phyloP scores from a whole-genome alignment of 64 coral and sea anemone genomes.

The Platygyra sinensis region DNA sequence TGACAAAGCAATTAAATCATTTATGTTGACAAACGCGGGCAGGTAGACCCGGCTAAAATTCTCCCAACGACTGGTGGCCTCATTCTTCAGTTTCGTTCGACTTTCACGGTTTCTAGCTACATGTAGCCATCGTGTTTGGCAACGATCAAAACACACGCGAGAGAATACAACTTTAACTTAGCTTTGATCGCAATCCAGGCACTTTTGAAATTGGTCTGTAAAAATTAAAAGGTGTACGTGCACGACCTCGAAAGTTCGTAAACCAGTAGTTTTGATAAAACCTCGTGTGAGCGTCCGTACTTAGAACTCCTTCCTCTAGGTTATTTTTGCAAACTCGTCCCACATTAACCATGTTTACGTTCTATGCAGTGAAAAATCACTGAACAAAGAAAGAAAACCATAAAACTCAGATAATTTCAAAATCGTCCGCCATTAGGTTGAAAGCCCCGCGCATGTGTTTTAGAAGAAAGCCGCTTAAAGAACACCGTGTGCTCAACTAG shows the following conservation, averaged over 20 bases:
- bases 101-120: slow-evolving; percentile 15
- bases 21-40: slow-evolving; percentile 74
- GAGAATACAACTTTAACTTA: not conserved
- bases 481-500: not conserved
- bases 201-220: too few relatives aligned
- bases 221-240: not conserved
- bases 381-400: not conserved
- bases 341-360: not conserved
- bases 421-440: not conserved
- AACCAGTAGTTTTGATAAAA: not conserved
- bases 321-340: not conserved
- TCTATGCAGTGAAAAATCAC: not conserved
- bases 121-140: not conserved
- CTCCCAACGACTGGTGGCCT: slow-evolving; percentile 11
- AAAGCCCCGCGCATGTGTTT: not conserved
- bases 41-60: slow-evolving; percentile 63
- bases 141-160: not conserved
- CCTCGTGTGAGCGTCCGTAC: too few relatives aligned
- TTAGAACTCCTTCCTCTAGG: too few relatives aligned
- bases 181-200: not conserved
- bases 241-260: not conserved
- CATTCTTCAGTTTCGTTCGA: not conserved
- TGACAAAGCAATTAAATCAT: slow-evolving; percentile 90
- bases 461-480: not conserved
- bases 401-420: not conserved